These are phyloP conservation scores for Choristoneura rosaceana DNA, from an alignment of 2,888 invertebrate species.

Conservation along the genomic window DNA sequence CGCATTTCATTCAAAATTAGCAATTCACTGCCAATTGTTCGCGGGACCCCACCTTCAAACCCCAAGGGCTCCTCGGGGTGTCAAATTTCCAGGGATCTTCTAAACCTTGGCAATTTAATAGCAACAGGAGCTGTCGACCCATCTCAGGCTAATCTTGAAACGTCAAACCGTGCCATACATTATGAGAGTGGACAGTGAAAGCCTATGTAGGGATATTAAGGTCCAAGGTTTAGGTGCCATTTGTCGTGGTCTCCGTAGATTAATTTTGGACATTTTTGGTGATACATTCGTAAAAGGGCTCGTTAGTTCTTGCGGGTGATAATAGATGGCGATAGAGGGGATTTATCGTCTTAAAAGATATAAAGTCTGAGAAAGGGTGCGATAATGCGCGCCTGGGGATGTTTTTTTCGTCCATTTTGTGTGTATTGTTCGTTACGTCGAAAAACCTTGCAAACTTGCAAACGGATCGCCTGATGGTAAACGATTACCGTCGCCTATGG, in stretches of 20 bases:
- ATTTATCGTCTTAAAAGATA: neutral
- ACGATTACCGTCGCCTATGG: too few species aligned
- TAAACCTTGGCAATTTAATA: slow-evolving; percentile 22
- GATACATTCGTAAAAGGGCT: slow-evolving; percentile 28
- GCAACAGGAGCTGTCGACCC: slow-evolving; percentile 37
- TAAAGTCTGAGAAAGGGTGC: neutral
- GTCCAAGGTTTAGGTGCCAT: slow-evolving; percentile 7
- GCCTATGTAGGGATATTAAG: slow-evolving; percentile 24
- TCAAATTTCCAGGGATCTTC: slow-evolving; percentile 12
- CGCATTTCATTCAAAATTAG: slow-evolving; percentile 20
- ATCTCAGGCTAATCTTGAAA: slow-evolving; percentile 41
- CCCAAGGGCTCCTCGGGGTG: slow-evolving; percentile 1
- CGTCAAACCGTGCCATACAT: slow-evolving; percentile 42
- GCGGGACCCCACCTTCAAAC: slow-evolving; percentile 2
- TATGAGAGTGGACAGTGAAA: slow-evolving; percentile 40
- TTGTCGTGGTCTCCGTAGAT: slow-evolving; percentile 28
- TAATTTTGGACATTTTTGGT: slow-evolving; percentile 38
- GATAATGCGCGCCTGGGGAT: too few species aligned
- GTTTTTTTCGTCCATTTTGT: too few species aligned
- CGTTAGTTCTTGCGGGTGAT: slow-evolving; percentile 25
- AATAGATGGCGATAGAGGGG: slow-evolving; percentile 26
- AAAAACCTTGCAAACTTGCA: too few species aligned
- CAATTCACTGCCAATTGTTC: slow-evolving; percentile 30
- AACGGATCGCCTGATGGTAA: too few species aligned
- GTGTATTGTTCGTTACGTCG: too few species aligned